A percentile compares a stretch with the other conserved stretches of the same genome.
These are phyloP conservation scores for Eupithecia insigniata DNA, from an alignment of 2,888 invertebrate species.

Conservation along the genomic window DNA sequence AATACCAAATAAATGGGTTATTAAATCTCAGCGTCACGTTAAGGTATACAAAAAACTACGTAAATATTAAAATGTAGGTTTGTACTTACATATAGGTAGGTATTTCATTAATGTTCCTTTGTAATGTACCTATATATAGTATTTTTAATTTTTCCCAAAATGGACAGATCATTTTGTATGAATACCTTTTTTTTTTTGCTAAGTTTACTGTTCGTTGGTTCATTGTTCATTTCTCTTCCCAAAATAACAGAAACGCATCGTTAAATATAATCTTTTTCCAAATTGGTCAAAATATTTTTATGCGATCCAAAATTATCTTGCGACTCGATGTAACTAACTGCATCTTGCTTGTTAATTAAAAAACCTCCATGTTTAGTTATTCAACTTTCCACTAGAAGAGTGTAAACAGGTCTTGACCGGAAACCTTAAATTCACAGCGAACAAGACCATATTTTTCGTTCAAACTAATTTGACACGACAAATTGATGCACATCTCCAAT, in stretches of 20 bases:
- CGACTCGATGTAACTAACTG: background rate
- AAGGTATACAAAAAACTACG: no score
- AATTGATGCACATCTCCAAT: conserved; percentile 44
- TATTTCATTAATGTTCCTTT: background rate
- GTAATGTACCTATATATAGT: no score
- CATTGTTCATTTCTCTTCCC: background rate
- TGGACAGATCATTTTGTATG: background rate
- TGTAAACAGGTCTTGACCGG: conserved; percentile 36
- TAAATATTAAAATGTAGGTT: background rate
- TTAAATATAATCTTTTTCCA: conserved; percentile 23
- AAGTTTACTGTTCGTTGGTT: conserved; percentile 6
- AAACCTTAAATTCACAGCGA: conserved; percentile 38
- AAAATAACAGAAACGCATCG: conserved; percentile 4
- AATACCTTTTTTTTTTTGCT: conserved; percentile 3
- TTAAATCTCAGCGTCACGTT: background rate
- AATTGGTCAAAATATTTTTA: conserved; percentile 6
- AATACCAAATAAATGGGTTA: background rate
- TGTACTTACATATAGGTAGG: no score
- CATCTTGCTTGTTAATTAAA: conserved; percentile 23
- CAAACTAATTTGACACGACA: conserved; percentile 38
- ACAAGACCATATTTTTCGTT: conserved; percentile 34
- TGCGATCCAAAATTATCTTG: background rate
- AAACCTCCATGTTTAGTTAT: conserved; percentile 11
- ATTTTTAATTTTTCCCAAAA: background rate
- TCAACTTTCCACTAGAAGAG: conserved; percentile 23